A percentile compares a stretch with the other conserved stretches of the same genome.
Conservation (phyloP, 2,888 invertebrate genomes). For the Drosophila acutilabella region DNA sequence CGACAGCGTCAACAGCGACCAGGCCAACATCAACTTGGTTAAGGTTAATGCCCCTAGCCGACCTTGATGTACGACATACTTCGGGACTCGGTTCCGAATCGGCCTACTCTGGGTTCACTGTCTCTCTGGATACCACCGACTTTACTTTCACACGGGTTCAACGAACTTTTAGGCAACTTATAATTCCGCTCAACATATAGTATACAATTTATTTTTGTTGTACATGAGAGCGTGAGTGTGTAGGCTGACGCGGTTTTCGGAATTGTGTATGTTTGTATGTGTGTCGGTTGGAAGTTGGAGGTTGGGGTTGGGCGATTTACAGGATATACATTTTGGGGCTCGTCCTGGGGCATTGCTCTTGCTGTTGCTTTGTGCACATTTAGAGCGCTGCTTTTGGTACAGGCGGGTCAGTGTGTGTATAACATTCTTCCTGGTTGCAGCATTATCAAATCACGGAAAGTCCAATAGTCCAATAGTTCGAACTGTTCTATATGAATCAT, state of each 20-base stretch:
- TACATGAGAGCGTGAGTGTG: conserved; percentile 13
- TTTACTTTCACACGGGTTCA: conserved; percentile 75
- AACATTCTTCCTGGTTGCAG: conserved; percentile 56
- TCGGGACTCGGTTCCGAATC: conserved; percentile 67
- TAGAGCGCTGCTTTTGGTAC: conserved; percentile 52
- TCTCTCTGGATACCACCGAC: conserved; percentile 38
- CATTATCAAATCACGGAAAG: conserved; percentile 36
- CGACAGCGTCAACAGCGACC: conserved; percentile 60
- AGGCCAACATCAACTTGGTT: conserved; percentile 73
- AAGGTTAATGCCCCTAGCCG: conserved; percentile 84
- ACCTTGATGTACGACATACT: conserved; percentile 82
- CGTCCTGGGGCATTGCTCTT: conserved; percentile 53
- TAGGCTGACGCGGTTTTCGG: conserved; percentile 25
- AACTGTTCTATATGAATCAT: conserved; percentile 61
- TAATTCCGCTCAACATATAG: conserved; percentile 44
- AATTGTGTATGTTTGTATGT: conserved; percentile 3
- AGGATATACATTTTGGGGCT: conserved; percentile 56
- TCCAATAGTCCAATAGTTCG: conserved; percentile 1
- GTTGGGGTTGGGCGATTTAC: conserved; percentile 28
- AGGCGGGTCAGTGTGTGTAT: conserved; percentile 61
- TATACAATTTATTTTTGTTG: conserved; percentile 12
- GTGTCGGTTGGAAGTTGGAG: not conserved
- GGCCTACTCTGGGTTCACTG: conserved; percentile 51
- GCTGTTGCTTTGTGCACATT: conserved; percentile 65
- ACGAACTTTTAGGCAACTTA: conserved; percentile 72